phyloP scores from a whole-genome alignment of 1,140 invertebrate species.

The fruit fly (Drosophila melanogaster) region Release_6_plus_ISO1_MT NT_033779.5:20861001-20861500 shows the following conservation, averaged over 20 bases:
- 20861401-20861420: constrained; percentile 34
- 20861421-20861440: constrained; percentile 1
- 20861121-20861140: no score
- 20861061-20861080: no score
- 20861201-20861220: no score
- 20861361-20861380: constrained; percentile 9
- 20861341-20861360: constrained; percentile 6
- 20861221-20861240: background rate
- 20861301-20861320: constrained; percentile 15
- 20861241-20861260: constrained; percentile 1
- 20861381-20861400: background rate
- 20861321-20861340: background rate
- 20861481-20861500: constrained; percentile 23
- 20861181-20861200: background rate
- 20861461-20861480: constrained; percentile 47
- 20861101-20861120: no score
- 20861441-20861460: constrained; percentile 28
- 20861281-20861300: constrained; percentile 12
- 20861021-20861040: background rate
- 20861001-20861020: constrained; percentile 21
- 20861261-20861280: background rate
- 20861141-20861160: no score
- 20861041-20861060: rapidly evolving
- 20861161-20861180: background rate
- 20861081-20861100: no score